Conservation (phyloP, 2,113 vertebrate species). For the Poeciliopsis occidentalis region DNA sequence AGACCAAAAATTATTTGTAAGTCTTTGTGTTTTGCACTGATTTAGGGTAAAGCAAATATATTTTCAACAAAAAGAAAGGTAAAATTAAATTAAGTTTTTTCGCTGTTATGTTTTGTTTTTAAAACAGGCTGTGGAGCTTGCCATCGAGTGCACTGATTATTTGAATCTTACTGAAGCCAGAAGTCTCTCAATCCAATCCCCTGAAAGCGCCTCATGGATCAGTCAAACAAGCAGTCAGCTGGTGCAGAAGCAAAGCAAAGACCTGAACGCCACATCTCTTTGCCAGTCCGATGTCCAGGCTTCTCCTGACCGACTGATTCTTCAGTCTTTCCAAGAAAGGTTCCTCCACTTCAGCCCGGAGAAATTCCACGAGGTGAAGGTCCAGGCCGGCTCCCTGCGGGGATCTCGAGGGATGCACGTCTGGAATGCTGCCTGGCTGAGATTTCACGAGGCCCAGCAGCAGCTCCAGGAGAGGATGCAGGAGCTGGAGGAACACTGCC, state of each 20-base stretch:
- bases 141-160: slow-evolving; percentile 80
- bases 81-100: neutral
- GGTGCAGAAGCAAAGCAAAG: slow-evolving; percentile 23
- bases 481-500: slow-evolving; percentile 56
- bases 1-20: too few species aligned
- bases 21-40: too few species aligned
- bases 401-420: slow-evolving; percentile 74
- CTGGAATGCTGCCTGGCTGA: slow-evolving; percentile 82
- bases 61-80: neutral
- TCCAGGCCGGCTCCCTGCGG: slow-evolving; percentile 77
- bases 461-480: slow-evolving; percentile 81
- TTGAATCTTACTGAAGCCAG: slow-evolving; percentile 54
- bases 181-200: slow-evolving; percentile 40
- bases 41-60: neutral
- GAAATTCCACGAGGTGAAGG: slow-evolving; percentile 83
- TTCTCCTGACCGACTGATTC: slow-evolving; percentile 49
- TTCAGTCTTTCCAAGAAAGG: slow-evolving; percentile 81
- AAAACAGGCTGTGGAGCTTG: slow-evolving; percentile 81
- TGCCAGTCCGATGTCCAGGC: slow-evolving; percentile 17
- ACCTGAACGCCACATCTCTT: neutral
- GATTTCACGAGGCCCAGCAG: slow-evolving; percentile 78
- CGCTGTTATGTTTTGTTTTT: slow-evolving; percentile 4
- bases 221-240: slow-evolving; percentile 22
- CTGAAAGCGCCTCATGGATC: neutral
- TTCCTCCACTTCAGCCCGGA: slow-evolving; percentile 78